Base-by-base conservation (phyloP, 1,140 invertebrate genomes). In the Oryzaephilus surinamensis region DNA sequence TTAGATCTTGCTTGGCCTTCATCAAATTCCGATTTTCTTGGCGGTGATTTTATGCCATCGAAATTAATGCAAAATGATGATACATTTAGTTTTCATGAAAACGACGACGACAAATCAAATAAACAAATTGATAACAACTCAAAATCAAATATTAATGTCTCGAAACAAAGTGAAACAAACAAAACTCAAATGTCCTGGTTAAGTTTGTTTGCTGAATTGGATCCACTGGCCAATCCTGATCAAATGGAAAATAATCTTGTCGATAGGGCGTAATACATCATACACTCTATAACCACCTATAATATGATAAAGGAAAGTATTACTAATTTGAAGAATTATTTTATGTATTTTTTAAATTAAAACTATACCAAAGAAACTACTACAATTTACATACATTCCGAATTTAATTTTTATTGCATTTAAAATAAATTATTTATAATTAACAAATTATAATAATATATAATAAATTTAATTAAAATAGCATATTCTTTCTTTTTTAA, bases 131-230 rank as follows among this genome's bases (percentile, higher is more conserved):
- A 38, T 16, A 38, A 13, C 24, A 13, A 21, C 19, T 20, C 35
- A 39, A 16, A 38, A 11, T n/a, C n/a, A n/a, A n/a, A n/a, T n/a
- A n/a, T n/a, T n/a, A n/a, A n/a, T n/a, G n/a, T n/a, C n/a, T n/a
- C n/a, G 34, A 47, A 27, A 34, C 23, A 16, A 5, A 31, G 28
- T 15, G 31, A 38, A n/a, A 41, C 47, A 16, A 40, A 34, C 18
- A 31, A 37, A 17, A 40, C 70, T 32, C 72, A 67, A 50, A 63
- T 70, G 19, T 69, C 73, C 8, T 97, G 92, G 92, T 77, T 92
- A 48, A 87, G 88, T 61, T 66, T 95, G 16, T 96, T 96, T 70
- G 85, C 90, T 21, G 91, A 96, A 62, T 60, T 97, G 20, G 91
- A 97, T 71, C 91, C 91, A 5, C 66, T 95, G 4, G 77, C 86